Evolutionary conservation across 64 coral and sea anemone species (phyloP).

Genomic region (Catalaphyllia jardinei): DNA sequence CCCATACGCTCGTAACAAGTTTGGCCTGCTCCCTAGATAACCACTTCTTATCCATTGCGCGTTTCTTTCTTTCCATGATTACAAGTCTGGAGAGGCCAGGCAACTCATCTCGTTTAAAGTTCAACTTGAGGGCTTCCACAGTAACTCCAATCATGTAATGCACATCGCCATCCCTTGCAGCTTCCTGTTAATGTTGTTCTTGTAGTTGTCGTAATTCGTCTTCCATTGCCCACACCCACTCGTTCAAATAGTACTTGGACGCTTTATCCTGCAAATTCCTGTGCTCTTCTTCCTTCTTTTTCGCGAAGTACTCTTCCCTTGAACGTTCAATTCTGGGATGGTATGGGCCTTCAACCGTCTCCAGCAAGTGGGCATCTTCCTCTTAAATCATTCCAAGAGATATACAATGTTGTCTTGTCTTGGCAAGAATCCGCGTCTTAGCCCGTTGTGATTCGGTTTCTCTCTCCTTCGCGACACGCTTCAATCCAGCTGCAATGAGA

Average conservation of each 20-base stretch:
- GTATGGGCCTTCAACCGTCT: neutral
- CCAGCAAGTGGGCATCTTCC: neutral
- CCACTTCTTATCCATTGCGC: neutral
- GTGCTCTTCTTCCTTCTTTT: slow-evolving; percentile 1
- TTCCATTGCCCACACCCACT: neutral
- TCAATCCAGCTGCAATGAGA: neutral
- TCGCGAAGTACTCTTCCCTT: neutral
- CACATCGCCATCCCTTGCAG: neutral
- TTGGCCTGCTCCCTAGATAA: neutral
- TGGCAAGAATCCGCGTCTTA: neutral
- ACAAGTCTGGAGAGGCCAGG: neutral
- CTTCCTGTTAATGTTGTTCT: neutral
- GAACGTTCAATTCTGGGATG: neutral
- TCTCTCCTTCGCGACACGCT: neutral
- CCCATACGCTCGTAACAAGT: neutral
- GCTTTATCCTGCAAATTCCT: neutral
- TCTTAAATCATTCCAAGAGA: neutral
- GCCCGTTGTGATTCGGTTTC: neutral
- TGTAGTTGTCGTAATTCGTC: neutral
- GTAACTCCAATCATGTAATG: too few species aligned
- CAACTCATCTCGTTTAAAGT: neutral
- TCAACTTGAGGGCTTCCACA: neutral
- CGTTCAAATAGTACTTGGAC: neutral
- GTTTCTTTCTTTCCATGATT: neutral
- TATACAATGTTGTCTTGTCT: neutral